Evolutionary conservation across 2,888 invertebrate species (phyloP), one percentile per base, ranked within the genome.

Genomic region (Spicauda simplicius): DNA sequence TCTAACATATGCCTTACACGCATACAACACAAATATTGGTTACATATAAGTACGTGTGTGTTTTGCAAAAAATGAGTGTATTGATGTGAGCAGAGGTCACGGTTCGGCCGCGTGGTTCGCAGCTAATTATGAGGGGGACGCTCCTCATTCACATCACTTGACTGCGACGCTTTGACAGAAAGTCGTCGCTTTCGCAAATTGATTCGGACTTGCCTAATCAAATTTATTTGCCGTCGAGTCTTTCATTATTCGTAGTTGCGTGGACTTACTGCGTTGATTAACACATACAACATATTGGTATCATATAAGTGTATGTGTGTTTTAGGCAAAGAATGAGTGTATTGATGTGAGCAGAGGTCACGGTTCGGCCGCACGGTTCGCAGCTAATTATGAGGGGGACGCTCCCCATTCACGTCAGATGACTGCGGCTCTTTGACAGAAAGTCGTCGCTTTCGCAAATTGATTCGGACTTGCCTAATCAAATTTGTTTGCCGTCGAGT

Each of bases 291-390:
- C 25, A 25, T 25, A 25, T 25, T 25, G 5, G 25, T 25, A 25
- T 4, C 25, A 25, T 25, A 25, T 25, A 2, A 2, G 25, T 25
- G 25, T 25, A 25, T 25, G 25, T 25, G 25, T 25, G 5, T 25
- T 25, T 25, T 25, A 2, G 25, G 25, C 5, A 25, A 25, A 25
- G 33, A 60, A 60, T 16, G 14, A 52, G 60, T 60, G 61, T 41
- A 62, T 19, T 62, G 62, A 54, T 54, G 54, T 54, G 54, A 54
- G 45, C 41, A 55, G 62, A 62, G 62, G 62, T 62, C 62, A 62
- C 25, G 54, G 62, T 62, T 62, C 54, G 62, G 62, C 41, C 54
- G 62, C 62, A 25, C 2, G 25, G 25, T 25, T 25, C 25, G 5
- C 25, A 25, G 25, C 25, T 62, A 62, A 62, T 62, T 62, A 45